These are phyloP conservation scores for Patiria miniata DNA, from an alignment of 35 echinoderm and acorn worm genomes.

Conservation along the genomic window DNA sequence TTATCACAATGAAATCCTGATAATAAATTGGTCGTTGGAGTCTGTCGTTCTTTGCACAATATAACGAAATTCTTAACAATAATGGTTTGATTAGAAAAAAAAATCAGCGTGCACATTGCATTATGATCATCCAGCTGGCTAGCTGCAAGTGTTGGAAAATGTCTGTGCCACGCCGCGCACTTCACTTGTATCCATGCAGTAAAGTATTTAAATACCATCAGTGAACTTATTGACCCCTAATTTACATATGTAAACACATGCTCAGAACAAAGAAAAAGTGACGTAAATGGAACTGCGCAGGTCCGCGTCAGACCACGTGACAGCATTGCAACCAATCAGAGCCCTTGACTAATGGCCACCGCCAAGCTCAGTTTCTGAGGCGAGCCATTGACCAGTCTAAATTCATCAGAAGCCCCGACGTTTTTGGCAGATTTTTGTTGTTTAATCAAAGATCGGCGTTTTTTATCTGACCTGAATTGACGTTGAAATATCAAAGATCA, in stretches of 20 bases:
- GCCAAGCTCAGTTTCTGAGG: constrained; percentile 63
- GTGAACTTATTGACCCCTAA: constrained; percentile 19
- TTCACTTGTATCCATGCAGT: neutral
- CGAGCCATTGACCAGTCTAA: neutral
- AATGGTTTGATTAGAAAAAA: too few relatives aligned
- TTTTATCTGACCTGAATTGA: neutral
- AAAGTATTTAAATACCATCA: constrained; percentile 43
- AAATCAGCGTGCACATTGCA: too few relatives aligned
- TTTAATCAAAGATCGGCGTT: neutral
- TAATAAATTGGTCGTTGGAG: too few relatives aligned
- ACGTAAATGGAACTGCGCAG: constrained; percentile 1
- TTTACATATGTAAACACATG: constrained; percentile 72
- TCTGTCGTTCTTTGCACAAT: too few relatives aligned
- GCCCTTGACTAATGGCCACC: constrained; percentile 36
- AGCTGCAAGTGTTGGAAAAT: too few relatives aligned
- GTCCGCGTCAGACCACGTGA: constrained; percentile 45
- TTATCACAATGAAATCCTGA: too few relatives aligned
- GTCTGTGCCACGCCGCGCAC: too few relatives aligned
- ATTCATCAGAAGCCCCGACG: constrained; percentile 15
- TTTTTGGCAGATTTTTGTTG: constrained; percentile 1
- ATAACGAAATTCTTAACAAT: too few relatives aligned
- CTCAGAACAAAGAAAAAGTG: constrained; percentile 35
- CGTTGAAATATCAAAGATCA: neutral
- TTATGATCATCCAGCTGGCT: too few relatives aligned
- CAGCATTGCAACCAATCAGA: constrained; percentile 43